These are phyloP conservation scores for Tiliacea aurago DNA, from an alignment of 2,888 invertebrate genomes.

Conservation along the genomic window DNA sequence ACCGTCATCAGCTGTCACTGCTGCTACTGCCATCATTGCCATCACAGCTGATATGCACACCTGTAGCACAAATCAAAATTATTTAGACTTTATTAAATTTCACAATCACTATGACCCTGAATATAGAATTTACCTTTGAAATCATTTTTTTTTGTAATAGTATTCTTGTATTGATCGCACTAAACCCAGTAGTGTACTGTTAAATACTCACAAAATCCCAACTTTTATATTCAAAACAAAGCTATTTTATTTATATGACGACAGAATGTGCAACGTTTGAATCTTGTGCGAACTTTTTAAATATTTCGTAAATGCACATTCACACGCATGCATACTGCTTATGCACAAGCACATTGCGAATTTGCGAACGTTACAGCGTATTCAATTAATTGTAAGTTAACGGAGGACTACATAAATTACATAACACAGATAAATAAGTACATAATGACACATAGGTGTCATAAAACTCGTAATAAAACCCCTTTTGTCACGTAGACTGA, in stretches of 20 bases:
- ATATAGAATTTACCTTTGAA: conserved; percentile 35
- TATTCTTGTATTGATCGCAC: conserved; percentile 8
- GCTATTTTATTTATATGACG: conserved; percentile 16
- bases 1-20: conserved; percentile 53
- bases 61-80: conserved; percentile 36
- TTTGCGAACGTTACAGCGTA: background rate
- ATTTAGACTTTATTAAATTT: background rate
- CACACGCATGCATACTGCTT: conserved; percentile 29
- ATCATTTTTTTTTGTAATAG: conserved; percentile 19
- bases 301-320: conserved; percentile 52
- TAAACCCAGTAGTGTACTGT: conserved; percentile 17
- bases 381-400: conserved; percentile 5
- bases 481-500: background rate
- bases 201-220: conserved; percentile 10
- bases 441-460: background rate
- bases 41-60: conserved; percentile 43
- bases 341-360: conserved; percentile 4
- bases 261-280: conserved; percentile 44
- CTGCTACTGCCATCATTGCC: conserved; percentile 4
- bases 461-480: background rate
- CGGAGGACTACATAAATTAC: no score
- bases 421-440: background rate
- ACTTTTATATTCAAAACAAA: conserved; percentile 51
- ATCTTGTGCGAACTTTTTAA: conserved; percentile 31
- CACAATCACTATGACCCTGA: background rate